Percentiles rank a stretch among this genome's conserved stretches.
Conservation (phyloP, 2,113 vertebrate genomes). For the Emydura subglobosa region DNA sequence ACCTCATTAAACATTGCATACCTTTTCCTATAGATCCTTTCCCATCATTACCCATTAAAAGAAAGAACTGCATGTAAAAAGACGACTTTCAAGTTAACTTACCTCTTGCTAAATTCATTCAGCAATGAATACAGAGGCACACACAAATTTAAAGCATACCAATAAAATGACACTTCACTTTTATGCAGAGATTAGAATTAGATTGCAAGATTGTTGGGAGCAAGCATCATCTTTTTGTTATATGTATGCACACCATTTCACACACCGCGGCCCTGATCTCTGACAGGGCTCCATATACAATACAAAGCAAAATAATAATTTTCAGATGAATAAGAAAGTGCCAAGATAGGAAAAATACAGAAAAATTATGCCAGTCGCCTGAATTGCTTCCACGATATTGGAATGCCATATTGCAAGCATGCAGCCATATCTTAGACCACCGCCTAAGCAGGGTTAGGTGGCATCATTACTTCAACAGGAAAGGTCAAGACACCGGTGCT, state of each 20-base stretch:
- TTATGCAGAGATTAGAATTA: background rate
- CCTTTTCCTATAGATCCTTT: background rate
- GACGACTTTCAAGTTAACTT: slow-evolving; percentile 63
- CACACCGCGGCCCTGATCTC: background rate
- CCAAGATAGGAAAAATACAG: background rate
- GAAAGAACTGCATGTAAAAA: slow-evolving; percentile 9
- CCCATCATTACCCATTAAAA: background rate
- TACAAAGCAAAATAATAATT: background rate
- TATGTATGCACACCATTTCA: background rate
- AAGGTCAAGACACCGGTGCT: background rate
- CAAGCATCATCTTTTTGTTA: background rate
- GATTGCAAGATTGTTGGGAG: background rate
- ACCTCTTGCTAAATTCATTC: slow-evolving; percentile 56
- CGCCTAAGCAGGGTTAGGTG: background rate
- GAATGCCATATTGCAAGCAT: slow-evolving; percentile 26
- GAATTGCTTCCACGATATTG: slow-evolving; percentile 33
- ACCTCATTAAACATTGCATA: background rate
- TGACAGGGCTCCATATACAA: background rate
- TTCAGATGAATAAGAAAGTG: background rate
- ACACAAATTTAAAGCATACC: background rate
- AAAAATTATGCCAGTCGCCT: slow-evolving; percentile 5
- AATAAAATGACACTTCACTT: background rate
- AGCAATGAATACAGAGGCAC: background rate
- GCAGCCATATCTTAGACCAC: slow-evolving; percentile 1
- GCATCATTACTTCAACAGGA: background rate